These are phyloP conservation scores for Artibeus jamaicensis DNA, from an alignment of 2,797 vertebrate genomes.

Conservation along the genomic window DNA sequence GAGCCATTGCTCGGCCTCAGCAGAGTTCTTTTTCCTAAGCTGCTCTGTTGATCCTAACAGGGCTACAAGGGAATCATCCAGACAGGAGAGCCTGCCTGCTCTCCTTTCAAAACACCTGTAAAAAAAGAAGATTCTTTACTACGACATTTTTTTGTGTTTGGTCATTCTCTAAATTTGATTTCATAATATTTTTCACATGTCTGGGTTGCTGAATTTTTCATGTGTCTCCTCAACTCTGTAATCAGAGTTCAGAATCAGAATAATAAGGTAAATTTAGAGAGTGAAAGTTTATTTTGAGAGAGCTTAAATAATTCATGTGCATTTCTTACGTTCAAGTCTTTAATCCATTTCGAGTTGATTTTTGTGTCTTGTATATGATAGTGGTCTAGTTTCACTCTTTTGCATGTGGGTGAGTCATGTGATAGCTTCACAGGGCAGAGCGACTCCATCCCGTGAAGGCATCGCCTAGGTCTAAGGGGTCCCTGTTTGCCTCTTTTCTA, in stretches of 20 bases:
- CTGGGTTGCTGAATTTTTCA: not conserved
- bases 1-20: not conserved
- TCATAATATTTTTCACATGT: not conserved
- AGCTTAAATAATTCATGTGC: not conserved
- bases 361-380: not conserved
- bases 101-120: not conserved
- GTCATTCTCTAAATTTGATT: not conserved
- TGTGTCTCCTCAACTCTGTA: not conserved
- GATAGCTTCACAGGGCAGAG: not conserved
- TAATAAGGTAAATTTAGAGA: not conserved
- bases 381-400: not conserved
- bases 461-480: not conserved
- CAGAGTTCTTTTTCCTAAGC: not conserved
- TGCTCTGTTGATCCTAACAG: not conserved
- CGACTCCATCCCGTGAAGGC: not conserved
- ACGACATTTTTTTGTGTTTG: not conserved
- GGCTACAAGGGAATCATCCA: not conserved
- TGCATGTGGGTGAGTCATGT: not conserved
- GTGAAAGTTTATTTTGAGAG: not conserved
- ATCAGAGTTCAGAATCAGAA: not conserved
- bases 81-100: not conserved
- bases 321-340: not conserved
- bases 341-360: not conserved
- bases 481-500: not conserved
- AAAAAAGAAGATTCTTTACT: not conserved